A percentile compares a stretch with the other conserved stretches of the same genome.
Conservation (phyloP, 1,140 invertebrate genomes). For the Megalopta genalis region DNA sequence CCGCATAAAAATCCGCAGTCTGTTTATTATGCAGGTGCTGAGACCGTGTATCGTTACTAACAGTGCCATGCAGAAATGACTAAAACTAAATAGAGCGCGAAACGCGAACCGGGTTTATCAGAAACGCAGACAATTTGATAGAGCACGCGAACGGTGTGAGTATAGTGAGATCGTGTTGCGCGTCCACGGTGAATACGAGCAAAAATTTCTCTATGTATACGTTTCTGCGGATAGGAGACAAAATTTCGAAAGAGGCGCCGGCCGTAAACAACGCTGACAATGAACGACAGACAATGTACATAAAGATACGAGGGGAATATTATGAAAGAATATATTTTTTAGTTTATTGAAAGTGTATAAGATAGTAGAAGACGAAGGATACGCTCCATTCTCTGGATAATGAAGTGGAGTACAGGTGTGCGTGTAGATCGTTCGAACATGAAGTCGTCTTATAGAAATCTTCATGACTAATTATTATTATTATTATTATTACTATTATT, state of each 20-base stretch:
- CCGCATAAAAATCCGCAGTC: too few species aligned
- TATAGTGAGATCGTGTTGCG: not conserved
- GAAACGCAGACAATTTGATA: not conserved
- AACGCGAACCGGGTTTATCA: not conserved
- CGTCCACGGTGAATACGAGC: not conserved
- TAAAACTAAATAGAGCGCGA: not conserved
- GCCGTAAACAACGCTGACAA: not conserved
- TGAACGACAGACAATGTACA: not conserved
- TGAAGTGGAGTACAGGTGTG: not conserved
- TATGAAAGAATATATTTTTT: slow-evolving; percentile 2
- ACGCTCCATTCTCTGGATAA: not conserved
- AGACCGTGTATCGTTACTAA: not conserved
- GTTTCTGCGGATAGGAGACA: not conserved
- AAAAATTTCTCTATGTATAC: not conserved
- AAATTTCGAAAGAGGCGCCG: not conserved
- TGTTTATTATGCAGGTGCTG: not conserved
- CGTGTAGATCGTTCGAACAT: not conserved
- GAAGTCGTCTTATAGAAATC: not conserved
- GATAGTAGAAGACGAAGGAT: not conserved
- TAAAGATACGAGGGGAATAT: not conserved
- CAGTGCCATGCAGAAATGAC: not conserved
- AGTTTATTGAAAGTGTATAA: not conserved
- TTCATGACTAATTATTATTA: not conserved
- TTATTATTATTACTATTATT: too few species aligned
- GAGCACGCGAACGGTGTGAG: not conserved